Base-by-base conservation (phyloP, 2,113 vertebrate genomes). In the Tragelaphus scriptus region DNA sequence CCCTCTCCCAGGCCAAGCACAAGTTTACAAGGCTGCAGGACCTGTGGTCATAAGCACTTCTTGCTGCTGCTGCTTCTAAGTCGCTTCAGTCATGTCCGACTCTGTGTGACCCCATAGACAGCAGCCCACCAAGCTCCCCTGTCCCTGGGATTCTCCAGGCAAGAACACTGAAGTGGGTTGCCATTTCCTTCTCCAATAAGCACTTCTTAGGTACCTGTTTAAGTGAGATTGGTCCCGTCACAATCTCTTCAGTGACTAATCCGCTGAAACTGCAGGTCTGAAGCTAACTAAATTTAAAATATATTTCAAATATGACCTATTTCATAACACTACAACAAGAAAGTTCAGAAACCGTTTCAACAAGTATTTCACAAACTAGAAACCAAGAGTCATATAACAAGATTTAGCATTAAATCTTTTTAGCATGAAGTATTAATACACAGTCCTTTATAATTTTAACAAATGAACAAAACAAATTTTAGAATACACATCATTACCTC, bases 281-380 rank as follows among this genome's bases (percentile, higher is more conserved):
- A 81, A 96, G 65, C 49, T 95, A 79, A n/a, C 44, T 86, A 47
- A 94, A 53, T 32, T 55, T 49, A 77, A 91, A 93, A 80, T 36
- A 51, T 68, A 87, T 89, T 71, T 88, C 63, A 47, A 96, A 90
- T 47, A 6, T 85, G 26, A 65, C 25, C 40, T 75, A 88, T 28
- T 55, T 85, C n/a, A 91, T 49, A 94, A 94, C 15, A 79, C 11
- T 88, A 55, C 44, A 65, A 90, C 21, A 96, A 59, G 95, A 61
- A 82, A 86, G 95, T 95, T 97, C 61, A 77, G 90, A 96, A 95
- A 95, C 5, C 4, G 89, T 51, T 97, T 95, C 63, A 95, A 95
- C 5, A 61, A 56, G 12, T 71, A 40, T 95, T 97, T 96, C 23
- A 92, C 63, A 97, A 97, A 95, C 44, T 80, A 95, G 61, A 97